These are phyloP conservation scores for Aphrocallistes beatrix DNA, from an alignment of 37 sponge, comb jelly and placozoan species.

Conservation along the genomic window DNA sequence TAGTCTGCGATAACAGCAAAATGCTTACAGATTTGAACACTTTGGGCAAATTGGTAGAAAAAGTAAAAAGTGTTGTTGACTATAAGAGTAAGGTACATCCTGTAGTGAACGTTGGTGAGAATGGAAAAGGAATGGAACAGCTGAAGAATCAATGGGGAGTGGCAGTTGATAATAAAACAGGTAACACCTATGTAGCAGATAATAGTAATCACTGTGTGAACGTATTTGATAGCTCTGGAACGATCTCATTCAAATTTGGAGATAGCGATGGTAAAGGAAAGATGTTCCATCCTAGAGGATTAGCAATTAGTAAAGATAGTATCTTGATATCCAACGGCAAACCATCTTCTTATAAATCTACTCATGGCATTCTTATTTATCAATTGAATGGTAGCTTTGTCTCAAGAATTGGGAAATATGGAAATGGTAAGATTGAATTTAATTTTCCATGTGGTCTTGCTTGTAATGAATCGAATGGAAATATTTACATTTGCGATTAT, in stretches of 20 bases:
- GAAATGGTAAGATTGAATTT: background rate
- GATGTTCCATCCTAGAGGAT: background rate
- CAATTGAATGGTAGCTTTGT: background rate
- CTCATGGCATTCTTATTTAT: background rate
- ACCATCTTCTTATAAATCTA: too few relatives aligned
- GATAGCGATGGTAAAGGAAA: background rate
- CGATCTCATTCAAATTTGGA: background rate
- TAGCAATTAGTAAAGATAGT: background rate
- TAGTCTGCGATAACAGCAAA: too few relatives aligned
- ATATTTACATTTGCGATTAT: background rate
- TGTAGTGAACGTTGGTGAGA: background rate
- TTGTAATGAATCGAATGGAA: background rate
- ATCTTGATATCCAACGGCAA: background rate
- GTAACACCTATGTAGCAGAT: constrained; percentile 9
- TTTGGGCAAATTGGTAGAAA: background rate
- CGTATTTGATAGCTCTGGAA: background rate
- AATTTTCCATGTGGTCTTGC: background rate
- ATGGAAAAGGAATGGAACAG: background rate
- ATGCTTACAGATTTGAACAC: too few relatives aligned
- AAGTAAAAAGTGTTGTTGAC: background rate
- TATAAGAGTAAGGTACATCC: background rate
- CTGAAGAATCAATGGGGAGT: background rate
- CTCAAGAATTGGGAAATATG: background rate
- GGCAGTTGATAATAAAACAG: background rate
- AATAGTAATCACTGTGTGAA: background rate